Conservation (phyloP, 2,888 invertebrate species). For the Oligia strigilis region DNA sequence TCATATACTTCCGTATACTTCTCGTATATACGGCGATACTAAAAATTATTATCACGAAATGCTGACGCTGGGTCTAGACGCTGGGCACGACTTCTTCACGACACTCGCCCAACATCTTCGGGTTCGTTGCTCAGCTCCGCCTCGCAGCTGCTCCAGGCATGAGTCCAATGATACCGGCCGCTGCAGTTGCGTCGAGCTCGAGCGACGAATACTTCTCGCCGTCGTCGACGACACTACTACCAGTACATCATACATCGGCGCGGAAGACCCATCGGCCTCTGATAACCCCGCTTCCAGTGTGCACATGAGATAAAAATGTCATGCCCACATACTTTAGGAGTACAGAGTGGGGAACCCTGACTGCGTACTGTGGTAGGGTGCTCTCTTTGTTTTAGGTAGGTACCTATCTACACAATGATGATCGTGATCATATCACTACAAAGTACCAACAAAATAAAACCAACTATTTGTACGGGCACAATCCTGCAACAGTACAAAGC, state of each 20-base stretch:
- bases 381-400: background rate
- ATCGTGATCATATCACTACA: constrained; percentile 26
- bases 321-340: background rate
- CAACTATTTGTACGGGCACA: constrained; percentile 37
- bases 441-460: constrained; percentile 28
- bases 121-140: background rate
- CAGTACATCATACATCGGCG: background rate
- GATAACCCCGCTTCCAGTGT: background rate
- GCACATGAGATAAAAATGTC: background rate
- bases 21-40: background rate
- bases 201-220: background rate
- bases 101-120: background rate
- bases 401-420: background rate
- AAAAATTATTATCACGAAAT: background rate
- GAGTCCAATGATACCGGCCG: background rate
- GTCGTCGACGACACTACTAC: background rate
- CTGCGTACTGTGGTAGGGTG: background rate
- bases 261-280: no score
- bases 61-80: background rate
- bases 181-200: background rate
- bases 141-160: background rate
- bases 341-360: background rate
- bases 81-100: background rate
- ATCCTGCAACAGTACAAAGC: constrained; percentile 56
- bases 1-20: no score